Evolutionary conservation across 1,140 invertebrate genomes (phyloP), one percentile per base, ranked within the genome.

Genomic region (Philaenus spumarius): DNA sequence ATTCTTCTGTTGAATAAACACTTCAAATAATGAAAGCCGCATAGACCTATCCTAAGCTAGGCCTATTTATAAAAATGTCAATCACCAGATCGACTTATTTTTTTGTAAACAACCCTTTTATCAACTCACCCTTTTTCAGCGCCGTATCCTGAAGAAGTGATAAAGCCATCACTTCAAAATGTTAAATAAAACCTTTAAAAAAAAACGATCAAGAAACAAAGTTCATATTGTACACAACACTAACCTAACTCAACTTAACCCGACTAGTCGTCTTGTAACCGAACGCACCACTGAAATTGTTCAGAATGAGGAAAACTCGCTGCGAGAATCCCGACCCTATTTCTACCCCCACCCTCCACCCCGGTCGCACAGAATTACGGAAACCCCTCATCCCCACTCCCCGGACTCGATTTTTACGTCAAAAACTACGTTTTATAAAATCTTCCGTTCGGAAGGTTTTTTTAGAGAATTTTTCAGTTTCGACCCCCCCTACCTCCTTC

Each of bases 101-200:
- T n/a, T n/a, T n/a, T n/a, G 26, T 30, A 30, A 30, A 30, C 26
- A 30, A 30, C 26, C 26, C 26, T 30, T 30, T 9, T 9, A 19
- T 2, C n/a, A 47, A 59, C 47, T 51, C 47, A 52, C 57, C 47
- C 23, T 52, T 59, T 45, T 61, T 61, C 24, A 42, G 40, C 6
- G 53, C 54, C 14, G 53, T 56, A 40, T 61, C 59, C 46, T 55
- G 59, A 30, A 61, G 54, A 15, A 61, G 19, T 23, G 59, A 61
- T 17, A 61, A 46, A 2, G 59, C 59, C 59, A 61, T 61, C 30
- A 22, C 34, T 4, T n/a, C n/a, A n/a, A n/a, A n/a, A n/a, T n/a
- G n/a, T 12, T 14, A 17, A 47, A 6, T 47, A 20, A 47, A 30
- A 9, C 26, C 9, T 30, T 3, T 30, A 3, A 3, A 30, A 30